These are phyloP conservation scores for Phalacrocorax carbo DNA, from an alignment of 2,113 vertebrate species.

Conservation along the genomic window DNA sequence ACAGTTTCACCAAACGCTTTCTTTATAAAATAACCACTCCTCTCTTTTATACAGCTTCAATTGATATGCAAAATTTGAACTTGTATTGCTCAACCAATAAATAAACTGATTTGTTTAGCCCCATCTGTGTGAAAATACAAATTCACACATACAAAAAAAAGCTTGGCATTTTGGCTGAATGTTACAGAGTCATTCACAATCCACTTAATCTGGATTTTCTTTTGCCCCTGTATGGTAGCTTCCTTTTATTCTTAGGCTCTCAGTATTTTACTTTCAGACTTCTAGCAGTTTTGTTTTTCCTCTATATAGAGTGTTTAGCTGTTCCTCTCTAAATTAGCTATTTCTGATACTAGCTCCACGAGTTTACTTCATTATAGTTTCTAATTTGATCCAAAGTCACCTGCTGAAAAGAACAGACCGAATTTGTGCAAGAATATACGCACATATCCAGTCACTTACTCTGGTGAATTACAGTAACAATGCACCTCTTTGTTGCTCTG, in stretches of 20 bases:
- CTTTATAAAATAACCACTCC: background rate
- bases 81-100: background rate
- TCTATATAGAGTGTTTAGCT: background rate
- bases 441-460: background rate
- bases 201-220: slow-evolving; percentile 1
- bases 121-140: background rate
- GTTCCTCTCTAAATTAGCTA: background rate
- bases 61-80: slow-evolving; percentile 9
- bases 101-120: background rate
- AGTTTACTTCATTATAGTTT: slow-evolving; percentile 21
- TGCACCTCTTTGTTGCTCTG: background rate
- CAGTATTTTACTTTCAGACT: background rate
- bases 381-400: slow-evolving; percentile 52
- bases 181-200: background rate
- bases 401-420: slow-evolving; percentile 12
- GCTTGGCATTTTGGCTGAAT: background rate
- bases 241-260: background rate
- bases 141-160: background rate
- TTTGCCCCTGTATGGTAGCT: background rate
- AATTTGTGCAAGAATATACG: fast-evolving
- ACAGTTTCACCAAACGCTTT: background rate
- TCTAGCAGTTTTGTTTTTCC: background rate
- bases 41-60: background rate
- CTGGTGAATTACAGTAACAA: slow-evolving; percentile 17
- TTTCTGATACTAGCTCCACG: background rate